Percentiles rank a stretch among this genome's conserved stretches.
These are phyloP conservation scores for Halcyon badia DNA, from an alignment of 2,797 vertebrate species.

Conservation along the genomic window DNA sequence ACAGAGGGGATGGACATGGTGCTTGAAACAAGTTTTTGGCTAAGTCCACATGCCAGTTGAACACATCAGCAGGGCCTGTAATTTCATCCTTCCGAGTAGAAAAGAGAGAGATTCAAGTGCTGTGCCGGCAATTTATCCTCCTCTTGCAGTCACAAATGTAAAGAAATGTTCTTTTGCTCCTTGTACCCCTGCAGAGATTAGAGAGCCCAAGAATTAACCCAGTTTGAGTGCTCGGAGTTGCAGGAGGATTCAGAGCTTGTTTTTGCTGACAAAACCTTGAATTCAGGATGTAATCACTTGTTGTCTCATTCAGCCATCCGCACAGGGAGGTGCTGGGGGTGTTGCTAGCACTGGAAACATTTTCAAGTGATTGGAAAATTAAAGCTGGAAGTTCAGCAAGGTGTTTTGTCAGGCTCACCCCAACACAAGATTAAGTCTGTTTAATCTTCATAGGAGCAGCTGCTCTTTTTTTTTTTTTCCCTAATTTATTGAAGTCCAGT, in stretches of 20 bases:
- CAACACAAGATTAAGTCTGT: not conserved
- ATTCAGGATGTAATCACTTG: not conserved
- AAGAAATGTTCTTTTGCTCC: not conserved
- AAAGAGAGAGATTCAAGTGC: not conserved
- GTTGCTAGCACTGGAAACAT: not conserved
- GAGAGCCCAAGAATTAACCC: not conserved
- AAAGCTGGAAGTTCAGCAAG: not conserved
- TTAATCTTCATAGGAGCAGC: not conserved
- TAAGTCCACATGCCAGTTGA: accelerated
- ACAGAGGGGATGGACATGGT: not conserved
- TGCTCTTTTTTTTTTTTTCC: not conserved
- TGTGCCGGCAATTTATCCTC: not conserved
- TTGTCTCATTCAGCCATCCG: not conserved
- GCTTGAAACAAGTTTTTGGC: not conserved
- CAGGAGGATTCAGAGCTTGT: not conserved
- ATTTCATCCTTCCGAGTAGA: not conserved
- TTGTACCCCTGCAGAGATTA: not conserved
- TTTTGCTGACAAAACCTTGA: not conserved
- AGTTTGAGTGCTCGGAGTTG: not conserved
- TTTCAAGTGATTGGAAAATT: not conserved
- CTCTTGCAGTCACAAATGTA: not conserved
- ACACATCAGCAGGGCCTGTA: not conserved
- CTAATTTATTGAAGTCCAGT: not conserved
- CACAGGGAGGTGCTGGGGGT: no score
- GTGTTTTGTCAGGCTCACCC: not conserved